Evolutionary conservation across 2,888 invertebrate species (phyloP).

Genomic region (Nebria salina): DNA sequence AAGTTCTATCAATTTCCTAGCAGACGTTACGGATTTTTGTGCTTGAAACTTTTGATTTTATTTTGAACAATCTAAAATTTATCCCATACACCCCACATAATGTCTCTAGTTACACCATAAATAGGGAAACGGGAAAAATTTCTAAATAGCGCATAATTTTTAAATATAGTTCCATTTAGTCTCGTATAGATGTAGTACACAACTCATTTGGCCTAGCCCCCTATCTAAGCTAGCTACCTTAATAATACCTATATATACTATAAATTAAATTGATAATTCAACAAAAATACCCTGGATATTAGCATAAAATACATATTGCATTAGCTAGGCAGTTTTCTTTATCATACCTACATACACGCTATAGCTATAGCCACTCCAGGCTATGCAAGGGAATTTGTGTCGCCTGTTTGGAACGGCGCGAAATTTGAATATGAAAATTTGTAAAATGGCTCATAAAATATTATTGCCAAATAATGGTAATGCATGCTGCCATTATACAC

Average conservation of each 20-base stretch:
- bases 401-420: conserved; percentile 5
- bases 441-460: conserved; percentile 28
- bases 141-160: no score
- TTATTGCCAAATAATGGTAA: conserved; percentile 39
- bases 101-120: no score
- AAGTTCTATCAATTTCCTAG: no score
- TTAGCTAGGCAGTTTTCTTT: not conserved
- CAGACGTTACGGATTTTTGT: no score
- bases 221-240: not conserved
- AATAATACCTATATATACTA: not conserved
- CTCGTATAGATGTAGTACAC: not conserved
- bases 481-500: not conserved
- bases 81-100: no score
- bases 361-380: not conserved
- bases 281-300: not conserved
- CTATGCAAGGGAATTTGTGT: not conserved
- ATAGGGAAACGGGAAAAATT: no score
- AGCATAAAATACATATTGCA: conserved; percentile 17
- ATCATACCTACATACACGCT: not conserved
- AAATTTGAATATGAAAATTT: conserved; percentile 38
- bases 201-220: not conserved
- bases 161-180: no score
- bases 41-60: no score
- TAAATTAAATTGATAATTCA: not conserved
- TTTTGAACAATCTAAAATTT: no score